Evolutionary conservation across 2,888 invertebrate species (phyloP).

Genomic region (Pristionchus maxplancki): DNA sequence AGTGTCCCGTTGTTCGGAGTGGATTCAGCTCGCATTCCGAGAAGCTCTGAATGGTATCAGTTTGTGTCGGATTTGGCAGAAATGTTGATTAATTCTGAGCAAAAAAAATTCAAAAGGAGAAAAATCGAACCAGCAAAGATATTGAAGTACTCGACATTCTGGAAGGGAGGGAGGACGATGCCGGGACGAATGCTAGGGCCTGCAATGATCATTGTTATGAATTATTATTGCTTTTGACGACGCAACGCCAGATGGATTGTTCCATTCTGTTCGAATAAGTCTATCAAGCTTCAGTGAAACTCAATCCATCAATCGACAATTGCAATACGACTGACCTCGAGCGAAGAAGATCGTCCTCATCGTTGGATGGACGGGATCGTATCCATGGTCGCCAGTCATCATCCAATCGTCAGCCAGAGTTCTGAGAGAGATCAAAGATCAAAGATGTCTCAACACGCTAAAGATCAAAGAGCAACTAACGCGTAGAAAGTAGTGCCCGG

Average conservation of each 20-base stretch:
- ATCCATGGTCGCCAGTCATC: slow-evolving; percentile 71
- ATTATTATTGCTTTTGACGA: not conserved
- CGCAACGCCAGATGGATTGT: too few species aligned
- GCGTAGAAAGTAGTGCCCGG: slow-evolving; percentile 68
- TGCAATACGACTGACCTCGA: slow-evolving; percentile 56
- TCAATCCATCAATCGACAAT: not conserved
- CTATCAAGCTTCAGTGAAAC: not conserved
- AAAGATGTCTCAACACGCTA: not conserved
- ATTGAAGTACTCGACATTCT: slow-evolving; percentile 69
- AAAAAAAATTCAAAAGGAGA: too few species aligned
- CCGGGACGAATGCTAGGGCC: slow-evolving; percentile 66
- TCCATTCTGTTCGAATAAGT: not conserved
- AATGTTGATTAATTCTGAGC: not conserved
- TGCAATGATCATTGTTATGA: not conserved
- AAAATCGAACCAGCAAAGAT: not conserved
- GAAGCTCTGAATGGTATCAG: not conserved
- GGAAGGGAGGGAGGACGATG: slow-evolving; percentile 66
- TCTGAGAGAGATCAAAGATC: slow-evolving; percentile 53
- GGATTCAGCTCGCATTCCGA: slow-evolving; percentile 2
- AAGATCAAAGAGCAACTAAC: slow-evolving; percentile 47
- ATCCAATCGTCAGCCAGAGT: slow-evolving; percentile 59
- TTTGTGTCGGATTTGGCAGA: not conserved
- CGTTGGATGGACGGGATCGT: slow-evolving; percentile 66
- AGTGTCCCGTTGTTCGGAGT: slow-evolving; percentile 24
- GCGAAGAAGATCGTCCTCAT: slow-evolving; percentile 76